Base-by-base conservation (phyloP, 2,888 invertebrate genomes). In the Pachliopta kotzebuea region DNA sequence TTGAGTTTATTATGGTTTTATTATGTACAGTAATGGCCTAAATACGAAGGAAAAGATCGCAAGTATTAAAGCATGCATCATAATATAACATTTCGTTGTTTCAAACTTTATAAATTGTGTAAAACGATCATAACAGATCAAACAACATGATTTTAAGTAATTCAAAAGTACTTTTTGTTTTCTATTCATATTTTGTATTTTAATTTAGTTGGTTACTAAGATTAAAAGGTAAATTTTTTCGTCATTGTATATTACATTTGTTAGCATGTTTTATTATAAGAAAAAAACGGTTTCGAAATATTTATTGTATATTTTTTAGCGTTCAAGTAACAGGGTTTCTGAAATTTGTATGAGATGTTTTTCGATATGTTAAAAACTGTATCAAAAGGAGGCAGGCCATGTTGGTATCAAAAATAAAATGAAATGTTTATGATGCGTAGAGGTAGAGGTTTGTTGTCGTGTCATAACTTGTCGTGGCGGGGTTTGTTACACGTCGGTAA, bases 1-100 rank as follows among this genome's bases (percentile, higher is more conserved):
- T 86, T 80, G 77, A 76, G 77, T 79, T 86, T 85, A 87, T 84
- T 81, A 77, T 83, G 85, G 85, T 88, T 85, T 88, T 84, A 83
- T 83, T 83, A 86, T 83, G 78, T 85, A 88, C 85, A 86, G 81
- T 83, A 86, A 86, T 83, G 75, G 74, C 79, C 77, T 83, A 85
- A 87, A 85, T 84, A 79, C 75, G 81, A 77, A 82, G 81, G 77
- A 81, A 79, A 76, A 71, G 60, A 37, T 37, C 37, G 37, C 37
- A 37, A 57, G 55, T 67, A 69, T 70, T 66, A 69, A 69, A 68
- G 62, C 62, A 66, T 63, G 57, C 56, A 55, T 56, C 50, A 67
- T 56, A 21, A 65, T 57, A 52, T 31, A 31, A 56, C n/a, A 56
- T 31, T 56, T 18, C n/a, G 45, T 45, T n/a, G 18, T 14, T 24